Evolutionary conservation across 2,797 vertebrate genomes (phyloP).

Genomic region (Mormyrus proboscirostris): DNA sequence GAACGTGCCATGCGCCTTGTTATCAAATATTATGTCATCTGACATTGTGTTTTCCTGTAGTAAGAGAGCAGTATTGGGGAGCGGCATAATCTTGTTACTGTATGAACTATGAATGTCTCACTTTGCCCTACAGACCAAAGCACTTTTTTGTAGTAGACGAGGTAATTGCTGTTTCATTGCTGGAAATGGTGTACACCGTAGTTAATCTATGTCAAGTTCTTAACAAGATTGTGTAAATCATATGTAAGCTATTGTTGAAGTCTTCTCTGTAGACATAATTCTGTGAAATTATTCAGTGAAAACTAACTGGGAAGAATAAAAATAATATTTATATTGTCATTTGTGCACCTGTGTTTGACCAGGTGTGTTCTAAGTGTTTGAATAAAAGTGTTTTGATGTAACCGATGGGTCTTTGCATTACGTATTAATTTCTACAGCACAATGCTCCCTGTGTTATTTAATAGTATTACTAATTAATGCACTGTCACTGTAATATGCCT

Average conservation of each 20-base stretch:
- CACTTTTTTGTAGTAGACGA: neutral
- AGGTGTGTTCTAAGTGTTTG: slow-evolving; percentile 54
- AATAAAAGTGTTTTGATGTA: slow-evolving; percentile 62
- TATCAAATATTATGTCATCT: neutral
- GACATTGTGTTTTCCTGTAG: neutral
- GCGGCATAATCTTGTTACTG: neutral
- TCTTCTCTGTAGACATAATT: neutral
- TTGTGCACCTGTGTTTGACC: slow-evolving; percentile 65
- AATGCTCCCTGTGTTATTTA: neutral
- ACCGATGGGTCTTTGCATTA: neutral
- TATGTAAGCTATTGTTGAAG: neutral
- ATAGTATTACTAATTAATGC: neutral
- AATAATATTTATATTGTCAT: slow-evolving; percentile 63
- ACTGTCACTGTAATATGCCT: neutral
- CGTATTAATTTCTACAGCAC: neutral
- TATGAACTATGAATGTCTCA: neutral
- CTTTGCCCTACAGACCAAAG: slow-evolving; percentile 20
- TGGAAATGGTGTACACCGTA: neutral
- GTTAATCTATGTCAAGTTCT: slow-evolving; percentile 1
- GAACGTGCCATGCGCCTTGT: neutral
- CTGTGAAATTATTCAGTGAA: neutral
- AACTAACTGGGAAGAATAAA: slow-evolving; percentile 41
- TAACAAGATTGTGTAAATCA: slow-evolving; percentile 13
- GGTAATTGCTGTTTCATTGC: neutral
- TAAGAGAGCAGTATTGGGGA: neutral